These are phyloP conservation scores for Paedocypris micromegethes DNA, from an alignment of 2,797 vertebrate species.

Conservation along the genomic window DNA sequence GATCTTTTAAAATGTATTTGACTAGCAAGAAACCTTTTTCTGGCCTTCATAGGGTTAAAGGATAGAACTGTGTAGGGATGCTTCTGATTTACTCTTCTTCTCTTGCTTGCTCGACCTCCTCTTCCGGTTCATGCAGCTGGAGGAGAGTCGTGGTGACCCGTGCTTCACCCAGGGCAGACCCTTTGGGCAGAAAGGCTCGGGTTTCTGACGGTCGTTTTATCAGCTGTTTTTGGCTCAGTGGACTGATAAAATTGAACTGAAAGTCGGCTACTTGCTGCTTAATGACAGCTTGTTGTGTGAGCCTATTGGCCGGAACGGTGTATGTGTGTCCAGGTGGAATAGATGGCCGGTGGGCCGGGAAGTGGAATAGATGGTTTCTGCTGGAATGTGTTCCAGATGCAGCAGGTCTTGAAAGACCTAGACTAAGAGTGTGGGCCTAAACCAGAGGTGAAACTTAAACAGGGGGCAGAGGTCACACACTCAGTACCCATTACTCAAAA, in stretches of 20 bases:
- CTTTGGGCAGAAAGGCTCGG: conserved; percentile 37
- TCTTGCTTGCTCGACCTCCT: conserved; percentile 24
- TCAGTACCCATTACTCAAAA: conserved; percentile 35
- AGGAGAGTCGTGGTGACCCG: conserved; percentile 40
- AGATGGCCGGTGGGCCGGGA: conserved; percentile 13
- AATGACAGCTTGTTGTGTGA: conserved; percentile 36
- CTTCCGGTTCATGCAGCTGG: conserved; percentile 44
- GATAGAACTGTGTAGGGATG: no score
- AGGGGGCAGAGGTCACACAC: conserved; percentile 33
- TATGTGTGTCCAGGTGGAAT: conserved; percentile 24
- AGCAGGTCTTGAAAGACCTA: conserved; percentile 38
- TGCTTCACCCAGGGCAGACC: conserved; percentile 43
- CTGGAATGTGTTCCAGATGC: conserved; percentile 52
- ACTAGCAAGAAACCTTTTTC: no score
- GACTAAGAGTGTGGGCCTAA: conserved; percentile 28
- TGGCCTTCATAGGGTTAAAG: no score
- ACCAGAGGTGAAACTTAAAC: conserved; percentile 19
- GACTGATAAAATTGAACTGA: conserved; percentile 52
- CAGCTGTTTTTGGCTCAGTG: conserved; percentile 27
- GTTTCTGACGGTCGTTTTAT: conserved; percentile 47
- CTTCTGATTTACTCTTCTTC: background rate
- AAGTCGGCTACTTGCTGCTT: conserved; percentile 43
- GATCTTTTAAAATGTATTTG: no score
- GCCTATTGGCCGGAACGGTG: conserved; percentile 23
- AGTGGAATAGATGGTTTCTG: conserved; percentile 31